A percentile compares a stretch with the other conserved stretches of the same genome.
phyloP scores from a whole-genome alignment of 2,113 vertebrate species.

The Bagarius yarrelli region DNA sequence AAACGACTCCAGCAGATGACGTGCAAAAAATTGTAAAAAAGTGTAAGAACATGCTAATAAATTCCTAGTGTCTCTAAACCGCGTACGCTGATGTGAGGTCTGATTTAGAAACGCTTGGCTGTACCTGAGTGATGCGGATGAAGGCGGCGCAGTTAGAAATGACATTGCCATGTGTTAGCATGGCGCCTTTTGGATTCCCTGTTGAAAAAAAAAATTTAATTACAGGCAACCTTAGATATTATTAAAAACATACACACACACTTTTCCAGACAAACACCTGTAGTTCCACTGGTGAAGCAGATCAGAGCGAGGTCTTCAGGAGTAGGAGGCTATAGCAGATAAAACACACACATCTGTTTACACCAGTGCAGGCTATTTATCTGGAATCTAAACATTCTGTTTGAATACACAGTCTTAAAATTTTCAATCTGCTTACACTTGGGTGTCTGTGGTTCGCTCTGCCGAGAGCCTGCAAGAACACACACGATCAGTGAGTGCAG shows the following conservation, averaged over 20 bases:
- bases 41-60: neutral
- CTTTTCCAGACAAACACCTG: slow-evolving; percentile 60
- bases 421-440: slow-evolving; percentile 69
- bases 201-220: slow-evolving; percentile 39
- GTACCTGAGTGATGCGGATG: slow-evolving; percentile 89
- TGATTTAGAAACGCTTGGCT: neutral
- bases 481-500: slow-evolving; percentile 17
- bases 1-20: neutral
- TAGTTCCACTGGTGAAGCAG: slow-evolving; percentile 80
- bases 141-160: slow-evolving; percentile 88
- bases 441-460: slow-evolving; percentile 74
- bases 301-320: slow-evolving; percentile 73
- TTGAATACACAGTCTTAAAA: neutral
- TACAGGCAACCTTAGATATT: neutral
- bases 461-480: slow-evolving; percentile 75
- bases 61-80: neutral
- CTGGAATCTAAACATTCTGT: neutral
- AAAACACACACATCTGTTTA: neutral
- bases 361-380: neutral
- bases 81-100: neutral
- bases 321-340: slow-evolving; percentile 67
- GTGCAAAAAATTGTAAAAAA: neutral
- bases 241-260: neutral
- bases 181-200: slow-evolving; percentile 95
- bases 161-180: slow-evolving; percentile 87